Evolutionary conservation across 2,888 invertebrate species (phyloP).

Genomic region (Epistrophella euchroma): DNA sequence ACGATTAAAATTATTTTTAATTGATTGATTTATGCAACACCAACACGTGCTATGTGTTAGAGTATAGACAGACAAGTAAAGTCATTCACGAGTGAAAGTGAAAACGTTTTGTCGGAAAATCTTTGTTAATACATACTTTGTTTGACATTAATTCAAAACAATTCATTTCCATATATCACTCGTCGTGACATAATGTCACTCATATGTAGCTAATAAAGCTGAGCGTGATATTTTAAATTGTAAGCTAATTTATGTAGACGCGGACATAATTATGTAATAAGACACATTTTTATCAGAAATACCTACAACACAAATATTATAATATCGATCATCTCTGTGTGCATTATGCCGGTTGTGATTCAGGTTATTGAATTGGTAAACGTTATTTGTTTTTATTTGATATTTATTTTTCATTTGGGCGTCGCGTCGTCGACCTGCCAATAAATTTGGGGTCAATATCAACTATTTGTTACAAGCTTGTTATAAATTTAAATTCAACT

Average conservation of each 20-base stretch:
- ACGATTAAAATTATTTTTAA: conserved; percentile 54
- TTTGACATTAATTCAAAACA: not conserved
- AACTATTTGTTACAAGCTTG: not conserved
- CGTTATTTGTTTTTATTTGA: not conserved
- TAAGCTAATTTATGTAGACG: not conserved
- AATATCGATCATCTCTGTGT: not conserved
- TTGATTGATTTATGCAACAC: conserved; percentile 46
- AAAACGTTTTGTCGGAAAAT: conserved; percentile 25
- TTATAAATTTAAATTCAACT: not conserved
- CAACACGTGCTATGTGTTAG: conserved; percentile 43
- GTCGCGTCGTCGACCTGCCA: not conserved
- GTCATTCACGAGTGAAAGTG: conserved; percentile 27
- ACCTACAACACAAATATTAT: not conserved
- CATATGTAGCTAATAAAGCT: not conserved
- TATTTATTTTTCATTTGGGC: not conserved
- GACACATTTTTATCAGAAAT: not conserved
- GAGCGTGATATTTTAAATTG: conserved; percentile 22
- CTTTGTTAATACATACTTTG: not conserved
- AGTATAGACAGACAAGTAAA: not conserved
- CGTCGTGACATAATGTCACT: not conserved
- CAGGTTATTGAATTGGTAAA: too few species aligned
- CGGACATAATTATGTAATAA: not conserved
- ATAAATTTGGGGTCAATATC: conserved; percentile 6
- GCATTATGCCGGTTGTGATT: not conserved
- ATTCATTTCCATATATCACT: conserved; percentile 25